These are phyloP conservation scores for Dolomedes plantarius DNA, from an alignment of 2,888 invertebrate genomes.

Conservation along the genomic window DNA sequence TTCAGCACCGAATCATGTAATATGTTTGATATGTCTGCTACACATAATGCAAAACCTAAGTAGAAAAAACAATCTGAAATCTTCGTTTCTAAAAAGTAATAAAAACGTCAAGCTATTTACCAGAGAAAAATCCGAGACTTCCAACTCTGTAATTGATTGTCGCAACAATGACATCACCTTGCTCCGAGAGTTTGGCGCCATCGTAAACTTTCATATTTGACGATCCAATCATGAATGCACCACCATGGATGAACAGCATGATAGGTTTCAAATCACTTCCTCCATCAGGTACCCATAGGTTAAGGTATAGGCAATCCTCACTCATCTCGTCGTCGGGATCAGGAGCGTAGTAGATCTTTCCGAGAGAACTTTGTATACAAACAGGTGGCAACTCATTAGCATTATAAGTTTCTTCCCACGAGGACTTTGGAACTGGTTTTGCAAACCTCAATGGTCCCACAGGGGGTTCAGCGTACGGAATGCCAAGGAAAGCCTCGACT, in stretches of 20 bases:
- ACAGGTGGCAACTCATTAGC: constrained; percentile 32
- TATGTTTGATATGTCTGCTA: too few species aligned
- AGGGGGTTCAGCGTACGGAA: constrained; percentile 68
- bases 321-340: constrained; percentile 25
- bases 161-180: constrained; percentile 79
- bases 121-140: constrained; percentile 77
- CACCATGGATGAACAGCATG: constrained; percentile 80
- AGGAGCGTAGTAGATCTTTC: constrained; percentile 9
- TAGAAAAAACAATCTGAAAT: too few species aligned
- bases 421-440: constrained; percentile 29
- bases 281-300: constrained; percentile 84
- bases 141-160: constrained; percentile 80
- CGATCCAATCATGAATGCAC: constrained; percentile 74
- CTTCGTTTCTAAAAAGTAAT: too few species aligned
- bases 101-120: too few species aligned
- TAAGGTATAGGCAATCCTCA: constrained; percentile 90
- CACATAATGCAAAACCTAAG: too few species aligned
- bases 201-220: constrained; percentile 77
- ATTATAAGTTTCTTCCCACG: constrained; percentile 37
- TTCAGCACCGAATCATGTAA: too few species aligned
- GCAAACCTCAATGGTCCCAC: constrained; percentile 38
- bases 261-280: constrained; percentile 80
- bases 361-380: constrained; percentile 42
- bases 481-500: constrained; percentile 35
- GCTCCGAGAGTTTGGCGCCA: constrained; percentile 78